Conservation (phyloP, 92 coral and sea anemone genomes). For the Porites lobata region DNA sequence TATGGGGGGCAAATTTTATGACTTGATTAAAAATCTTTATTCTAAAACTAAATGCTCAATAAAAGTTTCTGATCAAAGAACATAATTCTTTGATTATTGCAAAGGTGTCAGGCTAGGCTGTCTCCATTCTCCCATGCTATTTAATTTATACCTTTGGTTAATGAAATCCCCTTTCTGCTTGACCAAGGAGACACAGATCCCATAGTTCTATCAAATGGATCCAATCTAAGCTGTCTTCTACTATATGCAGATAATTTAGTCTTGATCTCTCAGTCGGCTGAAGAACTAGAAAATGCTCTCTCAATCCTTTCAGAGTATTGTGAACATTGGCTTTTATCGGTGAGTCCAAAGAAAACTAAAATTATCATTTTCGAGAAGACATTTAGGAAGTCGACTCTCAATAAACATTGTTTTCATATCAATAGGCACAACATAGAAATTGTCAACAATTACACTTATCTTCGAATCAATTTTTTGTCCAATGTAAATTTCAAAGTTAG, state of each 20-base stretch:
- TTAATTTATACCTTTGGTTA: not conserved
- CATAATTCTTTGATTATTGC: not conserved
- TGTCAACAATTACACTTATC: constrained; percentile 20
- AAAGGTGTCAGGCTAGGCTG: not conserved
- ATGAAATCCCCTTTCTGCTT: not conserved
- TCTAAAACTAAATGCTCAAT: not conserved
- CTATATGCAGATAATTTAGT: no score
- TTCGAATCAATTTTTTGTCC: constrained; percentile 2
- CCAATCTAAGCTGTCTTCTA: not conserved
- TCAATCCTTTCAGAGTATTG: not conserved
- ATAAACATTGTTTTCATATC: not conserved
- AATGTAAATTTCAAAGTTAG: not conserved
- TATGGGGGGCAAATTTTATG: not conserved
- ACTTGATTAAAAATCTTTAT: not conserved
- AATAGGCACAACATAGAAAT: not conserved
- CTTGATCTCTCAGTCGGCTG: constrained; percentile 14
- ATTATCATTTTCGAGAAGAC: not conserved
- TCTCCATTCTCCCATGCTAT: not conserved
- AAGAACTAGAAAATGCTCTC: not conserved
- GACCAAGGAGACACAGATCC: constrained; percentile 21
- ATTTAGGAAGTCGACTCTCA: constrained; percentile 30
- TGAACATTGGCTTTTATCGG: constrained; percentile 4
- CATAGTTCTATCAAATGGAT: constrained; percentile 18
- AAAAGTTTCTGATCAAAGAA: not conserved
- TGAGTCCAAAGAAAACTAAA: constrained; percentile 22